These are phyloP conservation scores for Cyphomyrus plagiostoma DNA, from an alignment of 2,113 vertebrate species.

Conservation along the genomic window DNA sequence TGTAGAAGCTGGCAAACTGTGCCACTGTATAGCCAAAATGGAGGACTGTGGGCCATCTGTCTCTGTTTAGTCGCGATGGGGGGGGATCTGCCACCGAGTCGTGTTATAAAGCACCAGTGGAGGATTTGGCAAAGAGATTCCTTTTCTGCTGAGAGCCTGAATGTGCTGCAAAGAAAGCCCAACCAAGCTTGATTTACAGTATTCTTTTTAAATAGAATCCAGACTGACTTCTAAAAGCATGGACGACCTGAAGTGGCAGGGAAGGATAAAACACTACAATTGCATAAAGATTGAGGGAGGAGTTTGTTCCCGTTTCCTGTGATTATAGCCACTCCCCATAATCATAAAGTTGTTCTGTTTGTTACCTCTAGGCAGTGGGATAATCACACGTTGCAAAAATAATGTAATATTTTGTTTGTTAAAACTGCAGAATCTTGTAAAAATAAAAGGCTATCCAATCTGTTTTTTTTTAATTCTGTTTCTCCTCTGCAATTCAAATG, in stretches of 20 bases:
- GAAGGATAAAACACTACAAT: constrained; percentile 21
- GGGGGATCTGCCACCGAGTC: neutral
- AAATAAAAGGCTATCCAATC: constrained; percentile 41
- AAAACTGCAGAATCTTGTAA: constrained; percentile 54
- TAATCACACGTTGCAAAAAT: constrained; percentile 24
- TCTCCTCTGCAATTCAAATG: neutral
- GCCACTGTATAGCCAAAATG: neutral
- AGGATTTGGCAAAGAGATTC: neutral
- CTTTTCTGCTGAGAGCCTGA: neutral
- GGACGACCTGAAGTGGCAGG: constrained; percentile 15
- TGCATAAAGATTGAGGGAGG: constrained; percentile 24
- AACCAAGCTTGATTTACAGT: constrained; percentile 1
- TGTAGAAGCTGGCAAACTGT: neutral
- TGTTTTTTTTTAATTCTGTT: constrained; percentile 10
- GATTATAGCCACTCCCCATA: constrained; percentile 11
- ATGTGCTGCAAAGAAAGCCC: constrained; percentile 2
- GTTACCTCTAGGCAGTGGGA: constrained; percentile 5
- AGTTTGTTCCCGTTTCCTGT: neutral
- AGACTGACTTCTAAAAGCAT: neutral
- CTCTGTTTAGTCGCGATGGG: neutral
- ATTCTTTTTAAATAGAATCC: neutral
- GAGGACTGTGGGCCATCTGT: neutral
- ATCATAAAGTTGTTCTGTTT: neutral
- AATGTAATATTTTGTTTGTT: constrained; percentile 50
- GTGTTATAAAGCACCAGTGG: neutral